Base-by-base conservation (phyloP, 2,797 vertebrate species). In the Scleropages formosus region DNA sequence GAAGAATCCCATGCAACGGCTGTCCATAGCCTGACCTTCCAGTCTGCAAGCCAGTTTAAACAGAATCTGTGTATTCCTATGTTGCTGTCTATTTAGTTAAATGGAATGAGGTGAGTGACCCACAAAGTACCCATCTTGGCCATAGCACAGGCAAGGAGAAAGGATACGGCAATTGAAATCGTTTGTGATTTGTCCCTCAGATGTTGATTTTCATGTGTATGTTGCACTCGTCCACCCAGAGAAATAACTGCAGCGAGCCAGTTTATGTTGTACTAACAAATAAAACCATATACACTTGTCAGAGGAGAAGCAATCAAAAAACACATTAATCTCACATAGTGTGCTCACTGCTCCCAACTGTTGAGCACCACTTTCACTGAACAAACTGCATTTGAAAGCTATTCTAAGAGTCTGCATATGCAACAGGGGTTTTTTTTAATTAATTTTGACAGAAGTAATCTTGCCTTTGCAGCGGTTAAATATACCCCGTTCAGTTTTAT, bases 241-340 rank as follows among this genome's bases (percentile, higher is more conserved):
- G 22, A 53, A 59, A 65, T 56, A 39, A 27, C 46, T 27, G 12
- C 60, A n/a, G 47, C 26, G n/a, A 49, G 49, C n/a, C 47, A 27
- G 49, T 39, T 18, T 66, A 51, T 39, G 31, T 65, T 15, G 16
- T 47, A 64, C 24, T 64, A 47, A 69, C 20, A 46, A 64, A 64
- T 27, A 22, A 47, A 65, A 63, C 49, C 61, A 74, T 51, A 65
- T 8, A 64, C 49, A n/a, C 20, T 74, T 44, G 39, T 65, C 13
- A 74, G 15, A 74, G 44, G 31, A 53, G 62, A 27, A 49, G n/a
- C 39, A 47, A 49, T 31, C 66, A 46, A 69, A 26, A 53, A 74
- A 64, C 26, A 51, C 24, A 74, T 74, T 74, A 74, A 66, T 47
- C 61, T 39, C 49, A 47, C 22, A 22, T 72, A 47, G 27, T 61